Evolutionary conservation across 2,113 vertebrate genomes (phyloP), one percentile per base, ranked within the genome.

Genomic region (Phalacrocorax brasilianus): DNA sequence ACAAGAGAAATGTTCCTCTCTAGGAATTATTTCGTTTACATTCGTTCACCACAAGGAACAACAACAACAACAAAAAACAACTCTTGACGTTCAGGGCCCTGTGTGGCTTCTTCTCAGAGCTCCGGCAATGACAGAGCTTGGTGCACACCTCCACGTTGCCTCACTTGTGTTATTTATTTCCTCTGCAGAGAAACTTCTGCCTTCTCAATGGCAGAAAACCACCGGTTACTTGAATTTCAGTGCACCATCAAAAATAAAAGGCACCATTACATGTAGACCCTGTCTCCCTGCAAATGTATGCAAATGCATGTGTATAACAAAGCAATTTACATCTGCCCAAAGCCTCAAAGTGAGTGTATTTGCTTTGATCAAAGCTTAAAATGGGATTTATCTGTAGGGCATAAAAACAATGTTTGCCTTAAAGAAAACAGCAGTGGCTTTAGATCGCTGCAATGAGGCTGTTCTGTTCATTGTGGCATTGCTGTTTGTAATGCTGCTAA

Each of bases 331-430:
- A 97, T 96, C 95, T 96, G 94, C 96, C 97, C 96, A 97, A 95
- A 97, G 96, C 96, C 97, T 98, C 98, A 96, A 97, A 98, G 95
- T 96, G 96, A 98, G 97, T 92, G 82, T 93, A 93, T 96, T 97
- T 97, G 96, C 98, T 98, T 98, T 98, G 98, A 98, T 98, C 97
- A 98, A 97, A 97, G 98, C 97, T 98, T 97, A 98, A 98, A 98
- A 98, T 96, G 96, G 96, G 96, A 97, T 97, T 97, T 98, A 98
- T 98, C 98, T 96, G 95, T 91, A 91, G 97, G 97, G 97, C 96
- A 98, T 95, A 97, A 97, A 98, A 97, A 97, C 96, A 97, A 95
- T 97, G 97, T 97, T 94, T 94, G 94, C 93, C 95, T 97, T 96
- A 95, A 96, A 97, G 96, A 94, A 96, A 96, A 95, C 91, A 97